phyloP scores from a whole-genome alignment of 2,113 vertebrate genomes.

The Irena cyanogastra region DNA sequence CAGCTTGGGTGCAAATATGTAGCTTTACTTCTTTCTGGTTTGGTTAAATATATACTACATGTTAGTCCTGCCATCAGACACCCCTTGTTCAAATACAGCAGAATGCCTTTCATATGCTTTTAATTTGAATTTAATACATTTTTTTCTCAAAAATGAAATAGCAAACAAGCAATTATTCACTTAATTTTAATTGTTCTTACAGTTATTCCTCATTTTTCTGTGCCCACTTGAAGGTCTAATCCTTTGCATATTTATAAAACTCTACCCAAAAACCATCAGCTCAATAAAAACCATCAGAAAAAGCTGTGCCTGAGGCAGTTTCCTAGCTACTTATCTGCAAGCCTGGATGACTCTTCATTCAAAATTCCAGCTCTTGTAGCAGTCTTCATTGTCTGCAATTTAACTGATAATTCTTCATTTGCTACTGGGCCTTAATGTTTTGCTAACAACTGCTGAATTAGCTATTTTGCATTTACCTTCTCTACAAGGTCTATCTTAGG shows the following conservation, averaged over 20 bases:
- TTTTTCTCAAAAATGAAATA: background rate
- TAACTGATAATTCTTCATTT: background rate
- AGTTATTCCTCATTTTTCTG: background rate
- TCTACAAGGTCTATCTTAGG: background rate
- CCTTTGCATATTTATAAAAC: background rate
- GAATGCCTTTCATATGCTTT: background rate
- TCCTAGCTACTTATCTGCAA: background rate
- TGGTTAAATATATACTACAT: background rate
- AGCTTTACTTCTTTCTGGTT: background rate
- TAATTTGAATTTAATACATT: background rate
- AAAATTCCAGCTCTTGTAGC: background rate
- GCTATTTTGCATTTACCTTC: background rate
- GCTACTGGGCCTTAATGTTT: background rate
- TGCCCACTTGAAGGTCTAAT: background rate
- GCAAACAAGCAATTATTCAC: background rate
- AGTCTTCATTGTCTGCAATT: background rate
- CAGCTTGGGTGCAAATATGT: background rate
- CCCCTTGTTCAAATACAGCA: background rate
- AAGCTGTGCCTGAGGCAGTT: background rate
- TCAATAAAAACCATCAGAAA: background rate
- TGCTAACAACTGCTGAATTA: background rate
- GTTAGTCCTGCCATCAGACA: background rate
- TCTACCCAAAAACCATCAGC: background rate
- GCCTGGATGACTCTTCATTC: background rate
- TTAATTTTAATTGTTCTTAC: background rate